Evolutionary conservation across 1,140 invertebrate genomes (phyloP).

Genomic region (Dolichoris vasculosae): DNA sequence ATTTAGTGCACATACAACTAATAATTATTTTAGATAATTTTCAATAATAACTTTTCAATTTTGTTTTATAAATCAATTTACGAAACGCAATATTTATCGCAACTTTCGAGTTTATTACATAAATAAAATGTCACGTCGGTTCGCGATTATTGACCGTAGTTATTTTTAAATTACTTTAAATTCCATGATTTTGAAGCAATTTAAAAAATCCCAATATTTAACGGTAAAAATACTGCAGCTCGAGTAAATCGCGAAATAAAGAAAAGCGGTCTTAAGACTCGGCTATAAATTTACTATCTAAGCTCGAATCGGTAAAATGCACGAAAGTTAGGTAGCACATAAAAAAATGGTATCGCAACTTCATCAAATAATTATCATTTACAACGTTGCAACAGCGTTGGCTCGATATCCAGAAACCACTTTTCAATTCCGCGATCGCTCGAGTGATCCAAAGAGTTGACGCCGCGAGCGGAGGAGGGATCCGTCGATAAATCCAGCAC

Average conservation of each 20-base stretch:
- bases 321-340: neutral
- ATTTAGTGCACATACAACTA: no score
- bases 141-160: neutral
- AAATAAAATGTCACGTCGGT: neutral
- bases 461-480: neutral
- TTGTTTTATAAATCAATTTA: neutral
- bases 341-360: neutral
- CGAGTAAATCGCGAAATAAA: neutral
- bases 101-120: neutral
- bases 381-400: neutral
- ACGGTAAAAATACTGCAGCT: neutral
- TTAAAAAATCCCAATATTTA: neutral
- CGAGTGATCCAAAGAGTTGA: neutral
- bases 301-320: neutral
- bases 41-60: neutral
- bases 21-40: no score
- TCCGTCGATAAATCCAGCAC: neutral
- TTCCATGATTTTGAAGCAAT: neutral
- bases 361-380: slow-evolving; percentile 6
- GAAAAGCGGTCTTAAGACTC: neutral
- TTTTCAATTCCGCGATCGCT: neutral
- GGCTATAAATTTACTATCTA: neutral
- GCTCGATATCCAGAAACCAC: neutral
- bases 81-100: neutral
- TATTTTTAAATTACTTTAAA: neutral